Base-by-base conservation (phyloP, 1,140 invertebrate species). In the Marisa cornuarietis region DNA sequence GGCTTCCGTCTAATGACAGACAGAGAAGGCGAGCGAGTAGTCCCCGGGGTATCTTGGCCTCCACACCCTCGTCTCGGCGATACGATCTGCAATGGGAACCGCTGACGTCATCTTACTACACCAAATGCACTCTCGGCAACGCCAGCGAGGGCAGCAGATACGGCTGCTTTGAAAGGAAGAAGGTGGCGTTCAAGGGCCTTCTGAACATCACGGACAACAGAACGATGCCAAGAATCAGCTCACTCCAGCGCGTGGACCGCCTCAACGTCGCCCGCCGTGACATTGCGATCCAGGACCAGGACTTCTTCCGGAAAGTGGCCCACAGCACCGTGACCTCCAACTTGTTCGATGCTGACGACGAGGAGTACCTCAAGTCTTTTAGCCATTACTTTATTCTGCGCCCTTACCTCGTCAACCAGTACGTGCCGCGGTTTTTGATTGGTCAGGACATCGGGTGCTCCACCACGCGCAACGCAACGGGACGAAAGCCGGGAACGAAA, bases 121-220 rank as follows among this genome's bases (percentile, higher is more conserved):
- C 54, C 11, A 58, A 58, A 58, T 58, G 54, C 54, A 18, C 54
- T 11, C 54, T 58, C 54, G 4, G 4, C 16, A 9, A 18, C 54
- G 4, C 54, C 54, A 58, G 54, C 4, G 11, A 58, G 11, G 11
- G 54, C 16, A 58, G 54, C 54, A 58, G 54, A 58, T 58, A 58
- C 3, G 54, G 54, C 54, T 18, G 54, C 11, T 58, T 58, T 18
- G 2, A 18, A 8, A 58, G 2, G 54, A 8, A 58, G 54, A 58
- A 18, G 54, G 54, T 58, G 11, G 11, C 54, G 54, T 88, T 9
- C 89, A 88, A 77, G 22, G 65, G 65, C 65, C 10, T 16, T n/a
- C 65, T 68, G 2, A 13, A n/a, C n/a, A n/a, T 68, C 65, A 68
- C 65, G 65, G 65, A 68, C 65, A 31, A 68, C 22, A n/a, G 65